Percentiles rank a stretch among this genome's conserved stretches.
phyloP scores from a whole-genome alignment of 2,888 invertebrate species.

The Anaspis maculata region DNA sequence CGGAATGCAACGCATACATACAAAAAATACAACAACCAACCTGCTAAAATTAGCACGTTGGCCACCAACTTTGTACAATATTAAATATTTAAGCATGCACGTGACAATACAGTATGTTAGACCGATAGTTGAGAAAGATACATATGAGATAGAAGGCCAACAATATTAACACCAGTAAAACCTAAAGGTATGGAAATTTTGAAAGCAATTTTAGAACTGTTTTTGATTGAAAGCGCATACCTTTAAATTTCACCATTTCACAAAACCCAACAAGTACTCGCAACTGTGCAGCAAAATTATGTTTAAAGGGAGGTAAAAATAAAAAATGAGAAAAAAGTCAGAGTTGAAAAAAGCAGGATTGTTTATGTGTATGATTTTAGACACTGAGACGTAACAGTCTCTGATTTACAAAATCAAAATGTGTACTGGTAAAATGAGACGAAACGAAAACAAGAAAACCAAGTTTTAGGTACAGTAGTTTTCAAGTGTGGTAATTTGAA shows the following conservation, averaged over 20 bases:
- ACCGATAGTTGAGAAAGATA: conserved; percentile 38
- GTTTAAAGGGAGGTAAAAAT: conserved; percentile 17
- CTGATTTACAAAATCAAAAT: conserved; percentile 35
- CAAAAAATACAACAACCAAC: too few relatives aligned
- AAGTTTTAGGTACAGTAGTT: too few relatives aligned
- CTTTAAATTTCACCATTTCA: conserved; percentile 22
- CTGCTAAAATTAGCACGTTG: conserved; percentile 23
- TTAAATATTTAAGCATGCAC: conserved; percentile 37
- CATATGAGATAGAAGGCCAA: conserved; percentile 45
- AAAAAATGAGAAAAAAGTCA: conserved; percentile 25
- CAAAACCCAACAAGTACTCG: conserved; percentile 35
- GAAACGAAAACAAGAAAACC: conserved; percentile 2
- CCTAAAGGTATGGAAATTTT: too few relatives aligned
- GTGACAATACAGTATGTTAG: conserved; percentile 35
- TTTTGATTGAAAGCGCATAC: too few relatives aligned
- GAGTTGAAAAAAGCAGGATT: conserved; percentile 29
- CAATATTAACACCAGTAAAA: conserved; percentile 37
- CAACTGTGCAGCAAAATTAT: conserved; percentile 39
- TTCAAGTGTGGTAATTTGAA: conserved; percentile 5
- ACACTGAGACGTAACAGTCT: conserved; percentile 39
- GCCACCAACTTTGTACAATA: conserved; percentile 14
- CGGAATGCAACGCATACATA: too few relatives aligned
- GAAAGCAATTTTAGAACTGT: conserved; percentile 2
- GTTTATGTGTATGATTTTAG: conserved; percentile 17
- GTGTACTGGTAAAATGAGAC: conserved; percentile 17